phyloP scores from a whole-genome alignment of 2,797 vertebrate genomes.

The Champsocephalus esox region DNA sequence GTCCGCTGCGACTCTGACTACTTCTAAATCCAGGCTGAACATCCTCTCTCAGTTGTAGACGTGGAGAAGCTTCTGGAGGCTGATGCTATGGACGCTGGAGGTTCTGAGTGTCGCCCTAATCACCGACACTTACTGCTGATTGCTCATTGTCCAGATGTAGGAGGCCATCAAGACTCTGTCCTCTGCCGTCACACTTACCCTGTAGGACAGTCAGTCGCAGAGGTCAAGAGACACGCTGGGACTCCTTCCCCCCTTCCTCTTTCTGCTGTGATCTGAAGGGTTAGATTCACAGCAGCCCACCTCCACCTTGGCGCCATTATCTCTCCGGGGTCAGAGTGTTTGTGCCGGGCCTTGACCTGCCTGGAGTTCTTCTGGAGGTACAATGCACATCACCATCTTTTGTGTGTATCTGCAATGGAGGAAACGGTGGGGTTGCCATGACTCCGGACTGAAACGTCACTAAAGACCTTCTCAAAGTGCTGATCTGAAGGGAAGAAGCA shows the following conservation, averaged over 20 bases:
- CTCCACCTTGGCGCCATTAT: background rate
- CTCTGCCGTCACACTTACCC: constrained; percentile 36
- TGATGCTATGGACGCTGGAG: constrained; percentile 26
- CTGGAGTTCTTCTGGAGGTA: constrained; percentile 15
- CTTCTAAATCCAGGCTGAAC: too few relatives aligned
- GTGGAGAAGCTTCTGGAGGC: constrained; percentile 6
- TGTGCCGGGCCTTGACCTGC: constrained; percentile 44
- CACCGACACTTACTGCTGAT: constrained; percentile 72
- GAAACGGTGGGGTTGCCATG: constrained; percentile 51
- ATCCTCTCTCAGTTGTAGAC: too few relatives aligned
- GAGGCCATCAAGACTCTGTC: constrained; percentile 63
- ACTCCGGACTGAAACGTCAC: constrained; percentile 41
- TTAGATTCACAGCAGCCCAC: constrained; percentile 21
- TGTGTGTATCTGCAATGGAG: constrained; percentile 36
- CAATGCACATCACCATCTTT: constrained; percentile 27
- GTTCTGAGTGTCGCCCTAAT: constrained; percentile 69
- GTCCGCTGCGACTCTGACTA: too few relatives aligned
- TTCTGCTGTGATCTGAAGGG: constrained; percentile 40
- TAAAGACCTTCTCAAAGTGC: constrained; percentile 17
- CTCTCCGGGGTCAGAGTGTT: constrained; percentile 46
- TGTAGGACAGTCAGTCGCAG: constrained; percentile 36
- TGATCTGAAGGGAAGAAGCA: constrained; percentile 14
- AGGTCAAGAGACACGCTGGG: constrained; percentile 71
- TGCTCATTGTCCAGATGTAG: constrained; percentile 76
- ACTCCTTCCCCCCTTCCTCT: constrained; percentile 27